Conservation (phyloP, 2,888 invertebrate genomes). For the Andricus quercusramuli region DNA sequence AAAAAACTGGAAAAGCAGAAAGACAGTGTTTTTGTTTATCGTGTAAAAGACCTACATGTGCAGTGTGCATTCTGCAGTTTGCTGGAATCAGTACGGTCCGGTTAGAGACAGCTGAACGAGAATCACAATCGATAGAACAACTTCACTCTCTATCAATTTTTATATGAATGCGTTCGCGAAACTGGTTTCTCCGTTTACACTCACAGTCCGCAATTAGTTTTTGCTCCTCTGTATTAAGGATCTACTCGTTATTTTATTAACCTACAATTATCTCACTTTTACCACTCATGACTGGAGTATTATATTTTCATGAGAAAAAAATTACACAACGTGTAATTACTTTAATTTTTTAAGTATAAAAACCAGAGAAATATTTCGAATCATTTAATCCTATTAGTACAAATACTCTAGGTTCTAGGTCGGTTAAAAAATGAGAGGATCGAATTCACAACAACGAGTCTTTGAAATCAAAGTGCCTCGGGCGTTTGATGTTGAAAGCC, state of each 20-base stretch:
- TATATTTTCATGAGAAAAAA: slow-evolving; percentile 19
- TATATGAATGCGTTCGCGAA: slow-evolving; percentile 11
- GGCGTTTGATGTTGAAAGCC: neutral
- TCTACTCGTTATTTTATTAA: slow-evolving; percentile 31
- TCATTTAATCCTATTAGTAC: neutral
- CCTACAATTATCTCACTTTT: slow-evolving; percentile 39
- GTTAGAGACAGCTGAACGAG: neutral
- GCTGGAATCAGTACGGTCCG: neutral
- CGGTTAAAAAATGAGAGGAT: neutral
- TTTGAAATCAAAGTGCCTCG: neutral
- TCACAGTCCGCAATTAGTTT: slow-evolving; percentile 24
- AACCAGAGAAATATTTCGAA: neutral
- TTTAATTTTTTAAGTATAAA: slow-evolving; percentile 11
- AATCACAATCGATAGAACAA: slow-evolving; percentile 37
- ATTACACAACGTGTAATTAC: slow-evolving; percentile 11
- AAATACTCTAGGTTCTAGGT: neutral
- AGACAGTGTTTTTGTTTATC: neutral
- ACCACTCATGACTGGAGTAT: slow-evolving; percentile 6
- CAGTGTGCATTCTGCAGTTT: neutral
- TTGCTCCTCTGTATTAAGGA: slow-evolving; percentile 11
- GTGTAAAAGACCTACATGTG: slow-evolving; percentile 7
- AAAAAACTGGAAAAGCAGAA: slow-evolving; percentile 10
- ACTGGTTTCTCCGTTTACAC: slow-evolving; percentile 27
- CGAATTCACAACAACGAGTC: neutral
- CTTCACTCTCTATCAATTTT: slow-evolving; percentile 40